These are phyloP conservation scores for Punctoribates punctum DNA, from an alignment of 2,888 invertebrate species.

Conservation along the genomic window DNA sequence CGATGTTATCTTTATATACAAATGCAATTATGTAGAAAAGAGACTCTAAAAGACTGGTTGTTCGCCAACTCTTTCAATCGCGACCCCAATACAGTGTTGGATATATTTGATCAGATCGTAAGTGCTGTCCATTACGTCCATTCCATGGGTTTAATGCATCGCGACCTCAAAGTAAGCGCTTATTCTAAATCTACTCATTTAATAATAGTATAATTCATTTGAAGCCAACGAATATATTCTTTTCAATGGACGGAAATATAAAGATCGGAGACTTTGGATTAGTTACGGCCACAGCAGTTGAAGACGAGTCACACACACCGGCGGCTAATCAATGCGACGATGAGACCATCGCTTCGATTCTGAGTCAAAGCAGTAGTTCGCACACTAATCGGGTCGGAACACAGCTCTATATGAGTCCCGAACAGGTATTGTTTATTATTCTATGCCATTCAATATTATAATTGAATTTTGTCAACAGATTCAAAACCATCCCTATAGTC, in stretches of 20 bases:
- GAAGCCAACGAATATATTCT: constrained; percentile 85
- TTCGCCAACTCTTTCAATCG: constrained; percentile 47
- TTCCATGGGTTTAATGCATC: constrained; percentile 82
- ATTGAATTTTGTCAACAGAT: constrained; percentile 51
- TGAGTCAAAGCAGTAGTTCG: constrained; percentile 42
- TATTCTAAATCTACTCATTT: constrained; percentile 7
- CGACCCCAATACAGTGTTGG: constrained; percentile 56
- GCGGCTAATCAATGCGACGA: constrained; percentile 36
- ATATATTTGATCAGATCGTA: constrained; percentile 83
- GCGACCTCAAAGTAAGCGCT: constrained; percentile 77
- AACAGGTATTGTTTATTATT: constrained; percentile 66
- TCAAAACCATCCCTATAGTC: constrained; percentile 52
- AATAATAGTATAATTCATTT: constrained; percentile 16
- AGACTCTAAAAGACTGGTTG: constrained; percentile 89
- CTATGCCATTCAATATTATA: too few species aligned
- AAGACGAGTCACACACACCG: constrained; percentile 47
- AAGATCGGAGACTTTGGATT: constrained; percentile 98
- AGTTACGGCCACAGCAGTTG: constrained; percentile 74
- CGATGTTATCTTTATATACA: constrained; percentile 79
- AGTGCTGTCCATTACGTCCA: constrained; percentile 95
- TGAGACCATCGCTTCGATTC: constrained; percentile 26
- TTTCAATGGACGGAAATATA: constrained; percentile 79
- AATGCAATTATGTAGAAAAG: constrained; percentile 89
- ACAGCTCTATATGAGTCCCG: constrained; percentile 95
- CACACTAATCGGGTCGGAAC: constrained; percentile 72